Percentiles rank a stretch among this genome's conserved stretches.
Conservation (phyloP, 2,888 invertebrate genomes). For the Marasmarcha lunaedactyla region DNA sequence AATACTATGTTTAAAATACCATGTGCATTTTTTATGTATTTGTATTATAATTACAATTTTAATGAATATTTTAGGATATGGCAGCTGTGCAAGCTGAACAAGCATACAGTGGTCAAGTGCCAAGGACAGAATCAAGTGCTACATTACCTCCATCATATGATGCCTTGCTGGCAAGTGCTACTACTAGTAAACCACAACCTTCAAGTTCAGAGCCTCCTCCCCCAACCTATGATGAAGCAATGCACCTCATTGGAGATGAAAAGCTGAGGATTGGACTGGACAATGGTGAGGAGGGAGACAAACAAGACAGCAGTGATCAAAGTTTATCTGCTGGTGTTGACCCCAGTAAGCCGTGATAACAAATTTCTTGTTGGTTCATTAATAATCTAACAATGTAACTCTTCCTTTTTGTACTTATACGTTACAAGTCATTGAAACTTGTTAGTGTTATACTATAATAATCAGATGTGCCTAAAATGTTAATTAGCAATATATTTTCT, state of each 20-base stretch:
- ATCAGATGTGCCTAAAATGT: constrained; percentile 51
- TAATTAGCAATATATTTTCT: constrained; percentile 40
- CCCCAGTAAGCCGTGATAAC: constrained; percentile 46
- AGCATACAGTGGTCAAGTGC: constrained; percentile 60
- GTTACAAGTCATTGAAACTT: constrained; percentile 23
- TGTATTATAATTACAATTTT: too few relatives aligned
- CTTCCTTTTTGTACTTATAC: constrained; percentile 59
- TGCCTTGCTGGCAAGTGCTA: constrained; percentile 57
- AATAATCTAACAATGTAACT: constrained; percentile 33
- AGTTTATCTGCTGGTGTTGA: constrained; percentile 30
- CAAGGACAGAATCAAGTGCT: constrained; percentile 68
- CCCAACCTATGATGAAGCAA: constrained; percentile 75
- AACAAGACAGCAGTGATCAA: constrained; percentile 49
- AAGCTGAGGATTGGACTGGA: constrained; percentile 37
- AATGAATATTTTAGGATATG: constrained; percentile 70
- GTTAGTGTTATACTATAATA: constrained; percentile 30
- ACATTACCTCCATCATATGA: constrained; percentile 75
- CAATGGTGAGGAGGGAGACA: constrained; percentile 39
- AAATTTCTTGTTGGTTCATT: constrained; percentile 11
- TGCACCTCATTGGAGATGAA: constrained; percentile 63
- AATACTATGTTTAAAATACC: too few relatives aligned
- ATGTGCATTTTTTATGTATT: too few relatives aligned
- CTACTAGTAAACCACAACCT: constrained; percentile 48
- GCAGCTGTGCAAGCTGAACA: constrained; percentile 68
- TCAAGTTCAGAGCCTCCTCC: constrained; percentile 70